Percentiles rank a stretch among this genome's conserved stretches.
These are phyloP conservation scores for Meganola albula DNA, from an alignment of 2,888 invertebrate species.

Conservation along the genomic window DNA sequence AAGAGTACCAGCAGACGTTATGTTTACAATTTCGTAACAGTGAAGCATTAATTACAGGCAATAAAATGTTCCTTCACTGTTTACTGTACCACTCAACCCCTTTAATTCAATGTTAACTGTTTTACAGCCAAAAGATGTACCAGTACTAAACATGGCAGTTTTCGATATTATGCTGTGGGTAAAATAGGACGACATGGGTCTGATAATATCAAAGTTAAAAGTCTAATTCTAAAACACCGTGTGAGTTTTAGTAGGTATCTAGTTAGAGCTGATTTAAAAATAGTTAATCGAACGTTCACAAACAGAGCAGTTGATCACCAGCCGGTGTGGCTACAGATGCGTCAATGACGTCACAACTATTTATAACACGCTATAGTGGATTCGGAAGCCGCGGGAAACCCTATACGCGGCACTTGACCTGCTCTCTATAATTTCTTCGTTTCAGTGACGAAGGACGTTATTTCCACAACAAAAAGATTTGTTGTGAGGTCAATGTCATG, in stretches of 20 bases:
- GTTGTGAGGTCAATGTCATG: conserved; percentile 65
- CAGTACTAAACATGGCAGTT: too few species aligned
- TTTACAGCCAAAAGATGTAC: too few species aligned
- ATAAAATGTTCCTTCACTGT: too few species aligned
- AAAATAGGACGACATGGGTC: too few species aligned
- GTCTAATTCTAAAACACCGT: too few species aligned
- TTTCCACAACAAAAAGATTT: conserved; percentile 45
- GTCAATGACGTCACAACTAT: conserved; percentile 56
- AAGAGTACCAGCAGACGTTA: conserved; percentile 19
- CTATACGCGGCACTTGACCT: conserved; percentile 66
- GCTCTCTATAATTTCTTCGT: conserved; percentile 43
- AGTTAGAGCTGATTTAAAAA: conserved; percentile 33
- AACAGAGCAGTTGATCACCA: conserved; percentile 57
- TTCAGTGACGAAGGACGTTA: conserved; percentile 32
- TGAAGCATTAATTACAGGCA: too few species aligned
- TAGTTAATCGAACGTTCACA: conserved; percentile 52
- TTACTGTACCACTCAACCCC: too few species aligned
- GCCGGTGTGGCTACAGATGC: conserved; percentile 55
- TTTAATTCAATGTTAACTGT: too few species aligned
- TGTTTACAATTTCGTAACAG: conserved; percentile 14
- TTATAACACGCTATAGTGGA: conserved; percentile 33
- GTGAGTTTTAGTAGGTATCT: too few species aligned
- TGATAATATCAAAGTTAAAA: too few species aligned
- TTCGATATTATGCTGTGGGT: too few species aligned
- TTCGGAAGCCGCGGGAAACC: conserved; percentile 45